A percentile compares a stretch with the other conserved stretches of the same genome.
Evolutionary conservation across 2,888 invertebrate genomes (phyloP).

Genomic region (Meganola albula): DNA sequence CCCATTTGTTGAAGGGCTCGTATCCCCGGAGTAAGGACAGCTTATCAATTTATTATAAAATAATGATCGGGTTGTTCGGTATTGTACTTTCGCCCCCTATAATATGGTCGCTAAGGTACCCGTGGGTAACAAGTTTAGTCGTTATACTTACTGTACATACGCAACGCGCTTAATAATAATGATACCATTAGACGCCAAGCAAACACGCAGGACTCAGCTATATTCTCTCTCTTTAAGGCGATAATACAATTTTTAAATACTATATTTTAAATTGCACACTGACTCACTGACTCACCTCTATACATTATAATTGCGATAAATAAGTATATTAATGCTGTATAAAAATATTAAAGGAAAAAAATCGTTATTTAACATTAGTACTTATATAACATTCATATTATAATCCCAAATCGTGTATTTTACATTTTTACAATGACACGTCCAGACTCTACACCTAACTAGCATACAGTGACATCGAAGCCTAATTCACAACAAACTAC

Average conservation of each 20-base stretch:
- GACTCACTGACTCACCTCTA: slow-evolving; percentile 75
- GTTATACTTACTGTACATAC: slow-evolving; percentile 39
- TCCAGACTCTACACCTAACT: slow-evolving; percentile 63
- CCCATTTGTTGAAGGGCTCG: too few relatives aligned
- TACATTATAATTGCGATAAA: slow-evolving; percentile 76
- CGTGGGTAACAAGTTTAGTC: slow-evolving; percentile 38
- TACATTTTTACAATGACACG: slow-evolving; percentile 76
- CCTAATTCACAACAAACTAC: slow-evolving; percentile 74
- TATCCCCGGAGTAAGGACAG: too few relatives aligned
- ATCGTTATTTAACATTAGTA: slow-evolving; percentile 67
- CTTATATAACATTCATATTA: slow-evolving; percentile 69
- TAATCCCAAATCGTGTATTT: slow-evolving; percentile 67
- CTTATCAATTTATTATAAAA: too few relatives aligned
- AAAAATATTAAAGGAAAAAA: slow-evolving; percentile 78
- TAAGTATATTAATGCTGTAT: slow-evolving; percentile 75
- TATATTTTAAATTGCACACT: slow-evolving; percentile 70
- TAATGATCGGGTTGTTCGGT: too few relatives aligned
- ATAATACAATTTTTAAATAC: slow-evolving; percentile 70
- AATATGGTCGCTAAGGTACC: slow-evolving; percentile 23
- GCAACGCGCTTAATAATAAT: slow-evolving; percentile 45
- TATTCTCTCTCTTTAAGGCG: slow-evolving; percentile 77
- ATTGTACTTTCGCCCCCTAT: too few relatives aligned
- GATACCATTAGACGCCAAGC: slow-evolving; percentile 54
- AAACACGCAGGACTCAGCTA: slow-evolving; percentile 69
- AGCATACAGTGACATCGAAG: slow-evolving; percentile 71